A percentile compares a stretch with the other conserved stretches of the same genome.
phyloP scores from a whole-genome alignment of 2,888 invertebrate genomes.

The Sphinx pinastri region DNA sequence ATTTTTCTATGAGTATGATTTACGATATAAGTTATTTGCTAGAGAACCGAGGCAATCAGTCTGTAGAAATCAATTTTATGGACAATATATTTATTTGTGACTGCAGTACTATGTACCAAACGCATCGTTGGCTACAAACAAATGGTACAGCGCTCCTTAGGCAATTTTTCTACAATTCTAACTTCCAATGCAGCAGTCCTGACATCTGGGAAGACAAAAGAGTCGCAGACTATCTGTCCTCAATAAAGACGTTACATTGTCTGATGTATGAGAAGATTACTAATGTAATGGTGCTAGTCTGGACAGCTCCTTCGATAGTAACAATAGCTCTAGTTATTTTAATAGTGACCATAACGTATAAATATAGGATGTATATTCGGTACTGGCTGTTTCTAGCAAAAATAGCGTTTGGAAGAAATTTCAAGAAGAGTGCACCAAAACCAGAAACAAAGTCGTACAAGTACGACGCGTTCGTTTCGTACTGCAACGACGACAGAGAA shows the following conservation, averaged over 20 bases:
- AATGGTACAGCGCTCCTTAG: constrained; percentile 64
- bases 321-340: constrained; percentile 61
- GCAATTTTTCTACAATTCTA: constrained; percentile 61
- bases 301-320: constrained; percentile 71
- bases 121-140: constrained; percentile 70
- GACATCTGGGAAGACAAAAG: constrained; percentile 73
- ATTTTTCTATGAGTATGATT: constrained; percentile 83
- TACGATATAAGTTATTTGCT: constrained; percentile 79
- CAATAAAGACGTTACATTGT: constrained; percentile 68
- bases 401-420: constrained; percentile 74
- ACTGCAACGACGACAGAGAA: constrained; percentile 84
- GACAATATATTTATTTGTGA: constrained; percentile 83
- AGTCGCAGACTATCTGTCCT: constrained; percentile 70
- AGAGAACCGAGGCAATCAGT: constrained; percentile 53
- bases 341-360: constrained; percentile 57
- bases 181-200: constrained; percentile 73
- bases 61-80: constrained; percentile 70
- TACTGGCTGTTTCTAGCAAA: constrained; percentile 84
- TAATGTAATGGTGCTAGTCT: constrained; percentile 65
- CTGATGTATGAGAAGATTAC: constrained; percentile 70
- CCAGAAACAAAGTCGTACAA: constrained; percentile 60
- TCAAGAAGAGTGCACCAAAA: constrained; percentile 56
- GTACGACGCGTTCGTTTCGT: constrained; percentile 86
- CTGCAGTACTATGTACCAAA: constrained; percentile 73
- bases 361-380: constrained; percentile 77